These are phyloP conservation scores for Neomorphus geoffroyi DNA, from an alignment of 2,797 vertebrate genomes.

Conservation along the genomic window DNA sequence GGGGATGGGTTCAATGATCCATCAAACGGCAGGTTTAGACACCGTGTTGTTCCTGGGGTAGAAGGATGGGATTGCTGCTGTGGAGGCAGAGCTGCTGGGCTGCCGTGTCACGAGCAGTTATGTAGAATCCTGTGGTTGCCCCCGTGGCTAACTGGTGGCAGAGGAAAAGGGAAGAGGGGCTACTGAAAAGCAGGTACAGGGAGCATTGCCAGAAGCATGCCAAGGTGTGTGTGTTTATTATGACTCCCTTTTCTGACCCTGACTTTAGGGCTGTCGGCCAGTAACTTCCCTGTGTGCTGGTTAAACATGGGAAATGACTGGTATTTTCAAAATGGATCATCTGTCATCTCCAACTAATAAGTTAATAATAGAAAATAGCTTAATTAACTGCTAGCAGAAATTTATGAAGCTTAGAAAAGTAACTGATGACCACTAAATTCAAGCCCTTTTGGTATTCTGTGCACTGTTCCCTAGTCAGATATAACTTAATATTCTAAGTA, in stretches of 20 bases:
- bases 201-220: not conserved
- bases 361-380: not conserved
- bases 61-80: not conserved
- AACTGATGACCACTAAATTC: not conserved
- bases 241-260: not conserved
- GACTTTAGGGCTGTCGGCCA: not conserved
- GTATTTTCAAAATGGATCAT: not conserved
- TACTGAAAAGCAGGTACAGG: not conserved
- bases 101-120: not conserved
- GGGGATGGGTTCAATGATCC: not conserved
- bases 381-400: not conserved
- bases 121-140: not conserved
- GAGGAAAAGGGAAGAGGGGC: not conserved
- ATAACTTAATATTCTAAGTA: not conserved
- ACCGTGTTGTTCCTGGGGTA: fast-evolving
- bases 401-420: not conserved
- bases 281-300: not conserved
- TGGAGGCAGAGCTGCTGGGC: not conserved
- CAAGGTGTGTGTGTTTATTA: not conserved
- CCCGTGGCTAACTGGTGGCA: fast-evolving
- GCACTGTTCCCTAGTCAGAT: not conserved
- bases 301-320: fast-evolving
- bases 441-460: not conserved
- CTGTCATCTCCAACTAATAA: not conserved
- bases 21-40: too few relatives aligned